phyloP scores from a whole-genome alignment of 2,888 invertebrate genomes.

The Eupithecia vulgata region DNA sequence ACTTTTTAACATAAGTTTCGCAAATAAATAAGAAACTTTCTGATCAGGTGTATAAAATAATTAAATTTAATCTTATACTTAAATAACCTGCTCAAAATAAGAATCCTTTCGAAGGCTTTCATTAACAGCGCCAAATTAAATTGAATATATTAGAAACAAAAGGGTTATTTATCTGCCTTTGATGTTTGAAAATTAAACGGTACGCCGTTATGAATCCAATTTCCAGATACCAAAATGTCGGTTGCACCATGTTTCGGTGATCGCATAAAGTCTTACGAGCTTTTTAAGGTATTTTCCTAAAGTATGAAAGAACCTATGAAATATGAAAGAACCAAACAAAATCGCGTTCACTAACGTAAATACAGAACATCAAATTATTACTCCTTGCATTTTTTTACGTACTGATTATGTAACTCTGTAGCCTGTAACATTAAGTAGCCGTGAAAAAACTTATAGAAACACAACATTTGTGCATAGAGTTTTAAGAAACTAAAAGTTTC shows the following conservation, averaged over 20 bases:
- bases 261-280: background rate
- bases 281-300: background rate
- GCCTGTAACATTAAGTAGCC: background rate
- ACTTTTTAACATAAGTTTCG: too few species aligned
- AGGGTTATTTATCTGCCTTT: conserved; percentile 7
- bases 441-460: background rate
- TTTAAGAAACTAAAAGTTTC: background rate
- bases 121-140: background rate
- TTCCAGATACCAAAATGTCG: background rate
- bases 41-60: background rate
- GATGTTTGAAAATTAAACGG: conserved; percentile 7
- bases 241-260: background rate
- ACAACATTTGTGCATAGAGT: background rate
- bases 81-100: too few species aligned
- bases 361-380: background rate
- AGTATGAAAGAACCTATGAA: background rate
- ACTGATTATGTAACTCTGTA: background rate
- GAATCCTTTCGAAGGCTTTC: too few species aligned
- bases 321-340: background rate
- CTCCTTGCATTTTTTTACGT: background rate
- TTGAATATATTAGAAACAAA: background rate
- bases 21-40: background rate
- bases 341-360: background rate
- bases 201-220: conserved; percentile 4
- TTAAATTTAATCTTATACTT: too few species aligned